These are phyloP conservation scores for Entomobrya proxima DNA, from an alignment of 2,888 invertebrate genomes.

Conservation along the genomic window DNA sequence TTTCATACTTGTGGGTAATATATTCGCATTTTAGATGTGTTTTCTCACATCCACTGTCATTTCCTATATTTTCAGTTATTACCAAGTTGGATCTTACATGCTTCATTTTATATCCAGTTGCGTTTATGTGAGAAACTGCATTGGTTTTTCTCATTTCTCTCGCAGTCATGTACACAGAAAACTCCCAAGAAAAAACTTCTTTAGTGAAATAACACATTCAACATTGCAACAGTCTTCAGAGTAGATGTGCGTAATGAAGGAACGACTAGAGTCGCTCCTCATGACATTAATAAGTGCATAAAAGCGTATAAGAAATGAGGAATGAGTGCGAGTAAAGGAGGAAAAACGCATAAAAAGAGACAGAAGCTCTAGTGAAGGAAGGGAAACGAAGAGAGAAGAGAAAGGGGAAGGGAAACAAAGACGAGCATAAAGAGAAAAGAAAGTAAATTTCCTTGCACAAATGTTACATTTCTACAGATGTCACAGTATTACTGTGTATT, in stretches of 20 bases:
- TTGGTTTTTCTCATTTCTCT: not conserved
- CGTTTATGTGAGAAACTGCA: not conserved
- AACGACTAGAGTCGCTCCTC: conserved; percentile 51
- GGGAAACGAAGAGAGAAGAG: conserved; percentile 14
- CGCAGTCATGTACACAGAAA: not conserved
- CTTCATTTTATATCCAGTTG: not conserved
- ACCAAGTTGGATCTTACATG: not conserved
- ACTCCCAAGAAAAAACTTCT: conserved; percentile 2
- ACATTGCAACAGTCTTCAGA: conserved; percentile 45
- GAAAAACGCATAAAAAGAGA: conserved; percentile 45
- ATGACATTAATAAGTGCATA: conserved; percentile 67
- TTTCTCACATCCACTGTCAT: conserved; percentile 59
- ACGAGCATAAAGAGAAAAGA: conserved; percentile 3
- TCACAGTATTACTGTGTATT: conserved; percentile 36
- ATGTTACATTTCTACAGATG: conserved; percentile 65
- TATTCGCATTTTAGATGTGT: conserved; percentile 1
- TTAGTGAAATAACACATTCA: not conserved
- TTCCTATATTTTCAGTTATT: conserved; percentile 37
- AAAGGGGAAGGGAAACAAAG: conserved; percentile 37
- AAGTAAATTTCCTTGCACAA: conserved; percentile 61
- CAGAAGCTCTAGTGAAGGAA: conserved; percentile 28
- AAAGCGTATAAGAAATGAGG: conserved; percentile 45
- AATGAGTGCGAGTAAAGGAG: conserved; percentile 11
- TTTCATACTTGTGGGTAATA: conserved; percentile 35
- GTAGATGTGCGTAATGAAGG: conserved; percentile 47